A percentile compares a stretch with the other conserved stretches of the same genome.
Conservation (phyloP, 1,140 invertebrate genomes). For the Polypedilum pembai region DNA sequence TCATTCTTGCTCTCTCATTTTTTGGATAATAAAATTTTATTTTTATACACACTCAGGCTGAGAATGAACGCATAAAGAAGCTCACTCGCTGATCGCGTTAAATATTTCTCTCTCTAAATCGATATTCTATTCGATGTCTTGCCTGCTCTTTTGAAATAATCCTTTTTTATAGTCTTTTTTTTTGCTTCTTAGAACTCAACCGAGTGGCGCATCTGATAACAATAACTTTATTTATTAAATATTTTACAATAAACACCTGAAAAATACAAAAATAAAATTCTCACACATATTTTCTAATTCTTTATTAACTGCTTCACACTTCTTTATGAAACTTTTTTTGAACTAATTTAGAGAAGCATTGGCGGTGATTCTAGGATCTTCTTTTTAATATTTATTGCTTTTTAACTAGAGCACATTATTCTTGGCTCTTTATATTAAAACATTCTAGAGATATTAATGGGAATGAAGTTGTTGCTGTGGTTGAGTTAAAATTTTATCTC, state of each 20-base stretch:
- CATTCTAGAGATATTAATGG: too few relatives aligned
- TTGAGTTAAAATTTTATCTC: too few relatives aligned
- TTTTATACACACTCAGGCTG: background rate
- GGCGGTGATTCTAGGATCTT: background rate
- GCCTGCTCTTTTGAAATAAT: background rate
- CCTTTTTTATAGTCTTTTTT: conserved; percentile 1
- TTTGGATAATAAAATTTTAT: background rate
- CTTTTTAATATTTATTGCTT: background rate
- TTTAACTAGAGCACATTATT: background rate
- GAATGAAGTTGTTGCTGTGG: too few relatives aligned
- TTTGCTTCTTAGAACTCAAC: background rate
- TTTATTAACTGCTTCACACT: conserved; percentile 9
- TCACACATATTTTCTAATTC: background rate
- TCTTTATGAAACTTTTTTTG: background rate
- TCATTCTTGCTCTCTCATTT: background rate
- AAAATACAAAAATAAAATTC: background rate
- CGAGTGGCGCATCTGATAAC: background rate
- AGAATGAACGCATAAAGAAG: background rate
- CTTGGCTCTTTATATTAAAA: too few relatives aligned
- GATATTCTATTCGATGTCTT: background rate
- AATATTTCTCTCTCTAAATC: background rate
- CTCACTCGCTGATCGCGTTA: background rate
- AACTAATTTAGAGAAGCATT: background rate
- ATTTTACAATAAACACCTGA: conserved; percentile 2
- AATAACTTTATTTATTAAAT: conserved; percentile 17